phyloP scores from a whole-genome alignment of 2,888 invertebrate species.

The Venusia cambrica region DNA sequence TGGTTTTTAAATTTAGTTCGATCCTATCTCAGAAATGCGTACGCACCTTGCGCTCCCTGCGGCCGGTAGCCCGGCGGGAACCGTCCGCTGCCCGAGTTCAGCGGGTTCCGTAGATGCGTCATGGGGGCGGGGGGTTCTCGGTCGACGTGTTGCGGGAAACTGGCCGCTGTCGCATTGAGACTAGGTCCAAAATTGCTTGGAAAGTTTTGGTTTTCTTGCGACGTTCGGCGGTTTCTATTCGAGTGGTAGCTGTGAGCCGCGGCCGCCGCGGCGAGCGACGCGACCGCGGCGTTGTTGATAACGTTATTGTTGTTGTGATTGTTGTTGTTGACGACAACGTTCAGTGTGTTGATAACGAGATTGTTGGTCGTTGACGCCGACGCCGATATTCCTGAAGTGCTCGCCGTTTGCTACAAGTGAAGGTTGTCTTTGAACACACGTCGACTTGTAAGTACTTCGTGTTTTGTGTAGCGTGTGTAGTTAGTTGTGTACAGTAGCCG shows the following conservation, averaged over 20 bases:
- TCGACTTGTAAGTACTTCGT: slow-evolving; percentile 1
- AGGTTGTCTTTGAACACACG: slow-evolving; percentile 32
- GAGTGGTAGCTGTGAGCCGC: slow-evolving; percentile 75
- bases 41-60: slow-evolving; percentile 78
- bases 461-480: slow-evolving; percentile 9
- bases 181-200: slow-evolving; percentile 71
- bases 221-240: slow-evolving; percentile 69
- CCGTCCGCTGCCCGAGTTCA: slow-evolving; percentile 70
- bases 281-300: slow-evolving; percentile 76
- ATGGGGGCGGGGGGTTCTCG: slow-evolving; percentile 70
- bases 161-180: slow-evolving; percentile 66
- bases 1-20: slow-evolving; percentile 51
- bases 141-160: slow-evolving; percentile 66
- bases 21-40: slow-evolving; percentile 34
- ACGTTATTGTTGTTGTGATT: slow-evolving; percentile 78
- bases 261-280: slow-evolving; percentile 72
- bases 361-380: slow-evolving; percentile 78
- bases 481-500: slow-evolving; percentile 15
- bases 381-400: slow-evolving; percentile 55
- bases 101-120: slow-evolving; percentile 70
- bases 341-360: slow-evolving; percentile 75
- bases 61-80: slow-evolving; percentile 72
- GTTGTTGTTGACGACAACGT: slow-evolving; percentile 78
- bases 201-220: slow-evolving; percentile 71
- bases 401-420: slow-evolving; percentile 61